Evolutionary conservation across 2,888 invertebrate genomes (phyloP), one percentile per base, ranked within the genome.

Genomic region (Danaus chrysippus): DNA sequence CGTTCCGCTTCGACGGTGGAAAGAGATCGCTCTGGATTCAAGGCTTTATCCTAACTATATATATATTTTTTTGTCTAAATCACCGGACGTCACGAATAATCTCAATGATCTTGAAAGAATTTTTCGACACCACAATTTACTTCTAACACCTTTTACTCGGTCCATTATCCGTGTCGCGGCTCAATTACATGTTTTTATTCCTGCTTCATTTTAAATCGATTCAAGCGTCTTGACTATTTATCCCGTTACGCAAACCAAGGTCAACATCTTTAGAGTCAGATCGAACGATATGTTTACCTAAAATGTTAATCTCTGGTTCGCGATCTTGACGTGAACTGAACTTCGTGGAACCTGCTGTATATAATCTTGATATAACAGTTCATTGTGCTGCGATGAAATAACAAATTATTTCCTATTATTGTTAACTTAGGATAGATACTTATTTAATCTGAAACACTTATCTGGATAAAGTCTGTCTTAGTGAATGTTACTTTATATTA

Each of bases 11-110:
- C 1, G n/a, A 9, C n/a, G 70, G 68, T 72, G 74, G 74, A 70
- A 70, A 74, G 72, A 76, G 75, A 77, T 77, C 76, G 78, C 71
- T 82, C 77, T 79, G 75, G 77, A 79, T 77, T 65, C 69, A 69
- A 69, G 73, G 74, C 73, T 75, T 75, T 75, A 78, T 83, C 79
- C 79, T 81, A 73, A 61, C 68, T 71, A 64, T 71, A 68, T 67
- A 68, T 67, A 65, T 74, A 75, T 79, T 77, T 76, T 76, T 75
- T 73, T 70, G 69, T 66, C 70, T 71, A 76, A 73, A 71, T 62
- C 66, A 72, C 81, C 88, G 88, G 87, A 86, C 77, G 84, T 87
- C 89, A 89, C 89, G 88, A 86, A 73, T 75, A 75, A 82, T 83
- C 84, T 85, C 83, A 86, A 87, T 69, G 85, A 81, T 86, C 86